Conservation (phyloP, 2,888 invertebrate genomes). For the Lycaena phlaeas region DNA sequence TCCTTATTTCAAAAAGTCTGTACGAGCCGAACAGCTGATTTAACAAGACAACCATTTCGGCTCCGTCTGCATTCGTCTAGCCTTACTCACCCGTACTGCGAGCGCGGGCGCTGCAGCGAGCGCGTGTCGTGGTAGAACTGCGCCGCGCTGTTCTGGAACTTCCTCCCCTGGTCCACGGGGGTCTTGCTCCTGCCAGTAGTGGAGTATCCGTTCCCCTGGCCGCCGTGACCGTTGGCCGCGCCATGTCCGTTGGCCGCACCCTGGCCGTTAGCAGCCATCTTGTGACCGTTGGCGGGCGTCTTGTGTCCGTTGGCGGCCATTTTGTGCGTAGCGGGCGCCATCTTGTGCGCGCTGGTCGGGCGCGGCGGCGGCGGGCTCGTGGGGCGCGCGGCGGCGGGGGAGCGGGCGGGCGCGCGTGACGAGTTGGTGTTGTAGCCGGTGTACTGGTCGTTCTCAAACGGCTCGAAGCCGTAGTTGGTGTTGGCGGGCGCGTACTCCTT, state of each 20-base stretch:
- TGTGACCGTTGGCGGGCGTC: slow-evolving; percentile 4
- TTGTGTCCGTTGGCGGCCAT: slow-evolving; percentile 21
- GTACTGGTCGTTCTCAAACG: slow-evolving; percentile 85
- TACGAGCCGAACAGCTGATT: no score
- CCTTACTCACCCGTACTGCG: slow-evolving; percentile 45
- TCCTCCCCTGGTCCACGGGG: slow-evolving; percentile 25
- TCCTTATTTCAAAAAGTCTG: no score
- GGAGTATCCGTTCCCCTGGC: slow-evolving; percentile 16
- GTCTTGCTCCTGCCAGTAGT: slow-evolving; percentile 23
- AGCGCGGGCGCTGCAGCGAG: slow-evolving; percentile 73
- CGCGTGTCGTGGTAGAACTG: slow-evolving; percentile 74
- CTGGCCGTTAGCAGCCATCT: slow-evolving; percentile 11
- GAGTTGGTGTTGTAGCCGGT: no score
- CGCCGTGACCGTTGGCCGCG: slow-evolving; percentile 22
- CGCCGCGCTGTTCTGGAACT: slow-evolving; percentile 41
- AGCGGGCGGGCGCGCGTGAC: slow-evolving; percentile 23
- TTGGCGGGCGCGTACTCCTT: slow-evolving; percentile 88
- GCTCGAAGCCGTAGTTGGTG: slow-evolving; percentile 93
- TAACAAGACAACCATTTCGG: no score
- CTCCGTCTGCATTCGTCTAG: no score
- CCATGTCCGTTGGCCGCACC: slow-evolving; percentile 16
- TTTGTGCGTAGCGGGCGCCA: slow-evolving; percentile 12
- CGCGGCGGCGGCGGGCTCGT: slow-evolving; percentile 32
- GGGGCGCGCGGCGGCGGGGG: slow-evolving; percentile 34
- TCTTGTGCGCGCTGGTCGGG: slow-evolving; percentile 17